Conservation (phyloP, 2,797 vertebrate species). For the Syndactyla subalaris region DNA sequence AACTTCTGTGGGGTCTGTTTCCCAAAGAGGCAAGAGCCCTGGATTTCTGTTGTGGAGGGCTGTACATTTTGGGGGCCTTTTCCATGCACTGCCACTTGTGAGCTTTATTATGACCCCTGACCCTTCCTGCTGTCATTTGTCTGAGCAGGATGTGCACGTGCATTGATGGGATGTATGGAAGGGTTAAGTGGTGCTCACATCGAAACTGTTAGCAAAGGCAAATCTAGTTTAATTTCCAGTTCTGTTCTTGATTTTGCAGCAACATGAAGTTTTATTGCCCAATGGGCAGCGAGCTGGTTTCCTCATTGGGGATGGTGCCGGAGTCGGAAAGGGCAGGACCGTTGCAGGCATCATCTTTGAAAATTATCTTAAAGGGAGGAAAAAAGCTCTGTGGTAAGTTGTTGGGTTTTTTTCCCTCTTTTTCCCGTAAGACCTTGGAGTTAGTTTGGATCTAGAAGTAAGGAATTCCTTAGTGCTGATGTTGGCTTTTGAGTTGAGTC, state of each 20-base stretch:
- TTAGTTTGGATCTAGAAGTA: slow-evolving; percentile 12
- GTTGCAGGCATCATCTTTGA: slow-evolving; percentile 96
- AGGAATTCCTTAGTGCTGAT: slow-evolving; percentile 58
- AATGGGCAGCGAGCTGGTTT: slow-evolving; percentile 94
- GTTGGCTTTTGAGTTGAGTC: slow-evolving; percentile 52
- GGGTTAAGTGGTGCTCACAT: background rate
- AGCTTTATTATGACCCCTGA: background rate
- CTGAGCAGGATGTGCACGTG: background rate
- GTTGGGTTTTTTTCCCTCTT: background rate
- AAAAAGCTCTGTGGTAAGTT: slow-evolving; percentile 93
- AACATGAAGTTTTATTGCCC: slow-evolving; percentile 96
- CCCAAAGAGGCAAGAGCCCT: background rate
- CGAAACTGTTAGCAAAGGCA: background rate
- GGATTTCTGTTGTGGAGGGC: background rate
- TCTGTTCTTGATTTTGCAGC: slow-evolving; percentile 74
- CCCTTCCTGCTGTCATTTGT: fast-evolving
- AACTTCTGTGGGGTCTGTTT: background rate
- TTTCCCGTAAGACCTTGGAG: slow-evolving; percentile 45
- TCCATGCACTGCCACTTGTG: background rate
- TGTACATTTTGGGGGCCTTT: background rate
- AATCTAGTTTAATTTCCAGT: background rate
- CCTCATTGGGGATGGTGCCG: slow-evolving; percentile 94
- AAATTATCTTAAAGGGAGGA: slow-evolving; percentile 91
- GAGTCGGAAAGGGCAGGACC: slow-evolving; percentile 95
- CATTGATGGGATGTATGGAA: fast-evolving